Base-by-base conservation (phyloP, 2,888 invertebrate species). In the Latrodectus elegans region DNA sequence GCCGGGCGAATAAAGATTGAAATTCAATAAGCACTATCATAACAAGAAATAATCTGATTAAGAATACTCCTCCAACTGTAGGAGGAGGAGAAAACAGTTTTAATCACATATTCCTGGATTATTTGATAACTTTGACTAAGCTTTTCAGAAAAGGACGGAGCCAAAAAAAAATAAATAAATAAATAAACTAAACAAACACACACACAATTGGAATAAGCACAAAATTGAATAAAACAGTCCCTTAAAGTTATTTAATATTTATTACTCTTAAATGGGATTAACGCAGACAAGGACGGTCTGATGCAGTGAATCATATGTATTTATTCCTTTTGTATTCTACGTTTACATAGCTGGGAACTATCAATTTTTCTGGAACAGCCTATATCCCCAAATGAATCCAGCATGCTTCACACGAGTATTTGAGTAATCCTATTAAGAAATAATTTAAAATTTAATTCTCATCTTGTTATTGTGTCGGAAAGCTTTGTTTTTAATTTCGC, bases 181-280 rank as follows among this genome's bases (percentile, higher is more conserved):
- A 22, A 22, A 22, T 22, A 22, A 22, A 22, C 22, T 6, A 60
- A 60, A n/a, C 60, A 60, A 0, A 60, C 4, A 60, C 12, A 11
- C 12, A 60, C n/a, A 60, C 60, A 15, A 12, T 60, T 60, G 6
- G n/a, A 77, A 78, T 53, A 74, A 74, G 74, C 26, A 8, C 12
- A 26, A n/a, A 68, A 72, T 68, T 53, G 78, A 78, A 78, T 70
- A 72, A 80, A 80, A 74, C 38, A 65, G 64, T 81, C 55, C 81
- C n/a, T 74, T 26, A 51, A 51, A 74, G 53, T 52, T 74, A 72
- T 74, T 81, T 73, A 81, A 81, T 81, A 81, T 81, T 73, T 73
- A 81, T 81, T 65, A 81, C 26, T 81, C 22, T 65, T 81, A 72
- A 81, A 51, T 60, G 52, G 81, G 81, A 81, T 81, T 81, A 80